phyloP scores from a whole-genome alignment of 2,888 invertebrate genomes.

The Craniophora ligustri region DNA sequence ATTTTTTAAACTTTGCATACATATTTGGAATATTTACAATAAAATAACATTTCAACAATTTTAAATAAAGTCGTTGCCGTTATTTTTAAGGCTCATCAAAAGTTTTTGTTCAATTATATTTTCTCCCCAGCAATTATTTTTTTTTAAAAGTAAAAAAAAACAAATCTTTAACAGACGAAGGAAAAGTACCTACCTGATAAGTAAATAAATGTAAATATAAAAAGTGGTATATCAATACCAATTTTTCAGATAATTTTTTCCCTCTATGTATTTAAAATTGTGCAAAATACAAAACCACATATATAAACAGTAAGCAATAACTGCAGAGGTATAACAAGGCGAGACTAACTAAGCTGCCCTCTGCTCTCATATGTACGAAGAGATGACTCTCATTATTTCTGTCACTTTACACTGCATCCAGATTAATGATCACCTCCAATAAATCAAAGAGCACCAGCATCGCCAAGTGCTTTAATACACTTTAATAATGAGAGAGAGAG shows the following conservation, averaged over 20 bases:
- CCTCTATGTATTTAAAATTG: too few relatives aligned
- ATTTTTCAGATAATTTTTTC: too few relatives aligned
- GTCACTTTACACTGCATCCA: slow-evolving; percentile 23
- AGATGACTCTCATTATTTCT: slow-evolving; percentile 33
- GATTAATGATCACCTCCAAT: slow-evolving; percentile 26
- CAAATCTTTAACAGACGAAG: not conserved
- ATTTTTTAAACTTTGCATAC: not conserved
- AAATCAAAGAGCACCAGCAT: slow-evolving; percentile 17
- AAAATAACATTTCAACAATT: slow-evolving; percentile 1
- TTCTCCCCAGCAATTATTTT: too few relatives aligned
- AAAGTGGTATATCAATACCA: too few relatives aligned
- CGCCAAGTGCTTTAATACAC: slow-evolving; percentile 2
- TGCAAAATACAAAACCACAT: too few relatives aligned
- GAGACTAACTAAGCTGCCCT: slow-evolving; percentile 9
- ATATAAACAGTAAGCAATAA: too few relatives aligned
- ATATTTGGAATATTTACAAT: not conserved
- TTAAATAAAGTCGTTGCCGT: not conserved
- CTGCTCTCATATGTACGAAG: not conserved
- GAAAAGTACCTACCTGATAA: too few relatives aligned
- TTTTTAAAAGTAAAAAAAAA: too few relatives aligned
- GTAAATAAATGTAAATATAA: too few relatives aligned
- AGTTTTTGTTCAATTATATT: slow-evolving; percentile 18
- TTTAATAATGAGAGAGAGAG: slow-evolving; percentile 15
- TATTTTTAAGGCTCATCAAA: slow-evolving; percentile 6
- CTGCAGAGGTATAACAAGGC: slow-evolving; percentile 2